Base-by-base conservation (phyloP, 1,140 invertebrate genomes). In the Elymnias hypermnestra region DNA sequence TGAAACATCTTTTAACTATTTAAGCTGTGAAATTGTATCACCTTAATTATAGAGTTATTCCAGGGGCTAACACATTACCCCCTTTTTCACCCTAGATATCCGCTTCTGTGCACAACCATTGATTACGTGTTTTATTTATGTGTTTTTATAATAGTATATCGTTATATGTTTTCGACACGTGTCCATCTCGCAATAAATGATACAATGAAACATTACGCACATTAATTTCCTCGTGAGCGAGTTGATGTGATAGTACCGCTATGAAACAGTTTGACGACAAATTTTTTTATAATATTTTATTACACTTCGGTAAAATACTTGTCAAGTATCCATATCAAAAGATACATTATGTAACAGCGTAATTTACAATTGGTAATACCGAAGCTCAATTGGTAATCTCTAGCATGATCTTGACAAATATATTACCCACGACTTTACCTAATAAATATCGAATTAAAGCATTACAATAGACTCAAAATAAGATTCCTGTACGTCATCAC, bases 91-190 rank as follows among this genome's bases (percentile, higher is more conserved):
- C 5, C 22, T 40, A 40, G 38, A 28, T 40, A 17, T 28, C 10
- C 26, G 18, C 1, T 40, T 26, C 38, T n/a, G 18, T 14, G 19
- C 38, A 40, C 38, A 26, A 40, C 38, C 38, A 40, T 26, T 23
- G 38, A 29, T 29, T 25, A 15, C 19, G 18, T 18, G 1, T 14
- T 12, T 15, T 28, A 26, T 40, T 26, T n/a, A 15, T 9, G 28
- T 26, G 8, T 39, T 23, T 15, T 8, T 13, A 14, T 26, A 13
- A 10, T 21, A 13, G n/a, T 18, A n/a, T n/a, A n/a, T n/a, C n/a
- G n/a, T n/a, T n/a, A n/a, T n/a, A n/a, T n/a, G n/a, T n/a, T n/a
- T n/a, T n/a, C n/a, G n/a, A n/a, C n/a, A n/a, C n/a, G n/a, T n/a
- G n/a, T 19, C n/a, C 15, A 36, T 36, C 6, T 17, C 18, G 3